Base-by-base conservation (phyloP, 1,140 invertebrate genomes). In the Bilobella aurantiaca region DNA sequence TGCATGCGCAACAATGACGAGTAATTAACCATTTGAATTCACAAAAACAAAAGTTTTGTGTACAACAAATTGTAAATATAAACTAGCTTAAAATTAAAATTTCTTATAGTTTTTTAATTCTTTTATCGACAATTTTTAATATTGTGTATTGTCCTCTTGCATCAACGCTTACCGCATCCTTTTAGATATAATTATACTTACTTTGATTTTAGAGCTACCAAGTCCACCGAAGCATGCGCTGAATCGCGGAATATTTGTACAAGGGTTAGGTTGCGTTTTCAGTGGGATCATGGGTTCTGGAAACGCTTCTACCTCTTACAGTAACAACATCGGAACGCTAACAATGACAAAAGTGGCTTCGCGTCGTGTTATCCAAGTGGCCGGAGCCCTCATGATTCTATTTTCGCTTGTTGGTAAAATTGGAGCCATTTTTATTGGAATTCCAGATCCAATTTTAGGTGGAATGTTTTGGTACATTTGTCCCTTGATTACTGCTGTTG, bases 391-490 rank as follows among this genome's bases (percentile, higher is more conserved):
- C 8, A 76, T 78, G 74, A 71, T 80, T 0, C 0, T 76, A 0
- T 74, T 80, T 32, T 78, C 77, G 3, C 23, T 77, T 1, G 69
- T 80, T 14, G 76, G 76, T 5, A 75, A 81, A 49, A 69, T 81
- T 63, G 87, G 89, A 5, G 90, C 89, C 0, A 78, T 91, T 2
- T 91, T 93, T 74, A 87, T 91, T 53, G 87, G 90, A 49, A 91
- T 93, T 63, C 91, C 91, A 2, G 87, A 67, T 29, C 66, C 66
- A 3, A 85, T 93, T 23, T 82, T 93, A 1, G 91, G 90, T 0
- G 91, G 90, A 1, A 84, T 90, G 63, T 90, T 91, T 76, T 89
- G 89, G 68, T 83, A 91, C 1, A 89, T 90, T 84, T 91, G 92
- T 74, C 89, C 89, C 29, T 67, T 74, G 83, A 85, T 86, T 69